Evolutionary conservation across 2,113 vertebrate species (phyloP), one percentile per base, ranked within the genome.

Genomic region (Microcebus griseorufus): DNA sequence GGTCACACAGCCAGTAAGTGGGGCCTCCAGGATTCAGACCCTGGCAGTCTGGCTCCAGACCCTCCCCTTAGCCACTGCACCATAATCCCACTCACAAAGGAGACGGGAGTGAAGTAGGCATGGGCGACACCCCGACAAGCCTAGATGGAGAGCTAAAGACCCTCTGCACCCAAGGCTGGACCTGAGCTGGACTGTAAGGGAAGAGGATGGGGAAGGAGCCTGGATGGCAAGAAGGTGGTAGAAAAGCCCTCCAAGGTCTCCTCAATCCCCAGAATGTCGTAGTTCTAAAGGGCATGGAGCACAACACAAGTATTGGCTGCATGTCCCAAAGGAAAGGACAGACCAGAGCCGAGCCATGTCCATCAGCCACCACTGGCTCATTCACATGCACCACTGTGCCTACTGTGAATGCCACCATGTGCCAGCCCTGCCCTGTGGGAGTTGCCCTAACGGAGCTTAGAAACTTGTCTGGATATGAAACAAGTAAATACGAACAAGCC

Each of bases 111-210:
- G 18, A 86, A 42, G 58, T 12, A 20, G 14, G 2, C n/a, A 10
- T 17, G 34, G 20, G 32, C 20, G 2, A 39, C 39, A 39, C 37
- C 16, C 11, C 0, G 1, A 45, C 32, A 45, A 45, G 37, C 48
- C 6, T 2, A 67, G 22, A 67, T 5, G 27, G 37, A 53, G 1
- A 60, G 17, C 37, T n/a, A 55, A 48, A 34, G 73, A 51, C 29
- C 37, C 12, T 22, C 1, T 7, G 25, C 5, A 32, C 32, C 45
- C 53, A 83, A 17, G 12, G 32, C 67, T 27, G 32, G 20, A 20
- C 55, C 51, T 27, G n/a, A 92, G 29, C 42, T 37, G 6, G 29
- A 20, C 29, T 55, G 69, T 64, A 70, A 32, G 1, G 29, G 48
- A 88, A n/a, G 37, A n/a, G 0, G 29, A 53, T 22, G 62, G 25